These are phyloP conservation scores for Andrena haemorrhoa DNA, from an alignment of 2,888 invertebrate species.

Conservation along the genomic window DNA sequence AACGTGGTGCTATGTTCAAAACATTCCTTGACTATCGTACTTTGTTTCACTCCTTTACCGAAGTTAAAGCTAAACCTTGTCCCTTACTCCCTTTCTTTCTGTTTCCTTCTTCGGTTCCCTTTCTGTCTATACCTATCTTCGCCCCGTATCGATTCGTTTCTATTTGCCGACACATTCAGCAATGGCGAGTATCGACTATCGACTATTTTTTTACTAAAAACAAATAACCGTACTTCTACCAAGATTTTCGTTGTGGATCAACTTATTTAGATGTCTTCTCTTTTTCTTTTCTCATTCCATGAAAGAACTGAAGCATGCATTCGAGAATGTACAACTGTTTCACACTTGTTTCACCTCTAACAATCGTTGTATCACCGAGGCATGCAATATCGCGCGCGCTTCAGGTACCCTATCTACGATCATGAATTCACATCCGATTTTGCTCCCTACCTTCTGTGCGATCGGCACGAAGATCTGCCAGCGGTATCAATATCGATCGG, in stretches of 20 bases:
- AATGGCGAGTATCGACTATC: conserved; percentile 15
- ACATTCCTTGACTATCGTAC: conserved; percentile 53
- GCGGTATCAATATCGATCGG: conserved; percentile 76
- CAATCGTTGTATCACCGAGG: conserved; percentile 11
- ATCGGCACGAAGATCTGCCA: conserved; percentile 62
- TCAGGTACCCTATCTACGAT: conserved; percentile 56
- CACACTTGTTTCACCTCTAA: neutral
- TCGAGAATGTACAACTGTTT: neutral
- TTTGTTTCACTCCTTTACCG: conserved; percentile 8
- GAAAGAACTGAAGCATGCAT: neutral
- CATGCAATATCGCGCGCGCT: conserved; percentile 49
- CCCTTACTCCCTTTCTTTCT: neutral
- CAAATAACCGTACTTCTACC: conserved; percentile 4
- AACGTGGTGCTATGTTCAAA: conserved; percentile 63
- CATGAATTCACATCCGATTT: conserved; percentile 52
- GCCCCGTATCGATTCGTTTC: conserved; percentile 34
- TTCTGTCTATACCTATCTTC: neutral
- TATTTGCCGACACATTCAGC: conserved; percentile 23
- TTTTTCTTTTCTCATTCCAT: neutral
- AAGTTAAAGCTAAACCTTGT: too few relatives aligned
- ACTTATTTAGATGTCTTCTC: neutral
- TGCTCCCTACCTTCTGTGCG: conserved; percentile 40
- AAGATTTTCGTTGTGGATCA: neutral
- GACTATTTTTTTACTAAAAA: conserved; percentile 45
- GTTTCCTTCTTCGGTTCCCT: neutral